A percentile compares a stretch with the other conserved stretches of the same genome.
Conservation (phyloP, 2,113 vertebrate genomes). For the Scomber colias region DNA sequence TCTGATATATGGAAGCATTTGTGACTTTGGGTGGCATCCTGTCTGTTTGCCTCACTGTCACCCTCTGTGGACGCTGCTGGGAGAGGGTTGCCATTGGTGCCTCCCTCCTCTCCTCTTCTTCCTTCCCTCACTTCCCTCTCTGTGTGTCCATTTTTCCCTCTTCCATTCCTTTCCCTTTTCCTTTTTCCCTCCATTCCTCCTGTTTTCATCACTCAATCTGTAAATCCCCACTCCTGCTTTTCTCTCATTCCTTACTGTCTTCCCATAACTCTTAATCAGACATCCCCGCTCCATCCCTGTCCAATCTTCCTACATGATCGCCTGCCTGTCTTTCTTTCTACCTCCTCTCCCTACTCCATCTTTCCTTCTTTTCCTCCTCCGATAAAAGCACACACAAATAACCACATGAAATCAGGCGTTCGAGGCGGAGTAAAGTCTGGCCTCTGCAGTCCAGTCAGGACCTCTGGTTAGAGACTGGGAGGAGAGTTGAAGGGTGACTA, state of each 20-base stretch:
- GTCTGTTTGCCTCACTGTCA: conserved; percentile 81
- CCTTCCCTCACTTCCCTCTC: conserved; percentile 2
- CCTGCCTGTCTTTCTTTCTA: not conserved
- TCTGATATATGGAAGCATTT: conserved; percentile 63
- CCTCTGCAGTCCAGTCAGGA: conserved; percentile 7
- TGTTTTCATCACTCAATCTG: conserved; percentile 1
- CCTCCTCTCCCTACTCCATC: not conserved
- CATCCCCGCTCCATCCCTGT: not conserved
- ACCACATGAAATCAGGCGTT: conserved; percentile 19
- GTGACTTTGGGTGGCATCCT: conserved; percentile 78
- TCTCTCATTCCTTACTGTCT: not conserved
- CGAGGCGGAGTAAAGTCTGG: not conserved
- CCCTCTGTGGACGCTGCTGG: conserved; percentile 59
- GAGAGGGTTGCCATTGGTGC: conserved; percentile 52
- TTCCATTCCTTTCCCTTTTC: not conserved
- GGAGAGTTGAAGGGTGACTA: conserved; percentile 35
- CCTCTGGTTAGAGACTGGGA: conserved; percentile 17
- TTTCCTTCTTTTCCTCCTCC: not conserved
- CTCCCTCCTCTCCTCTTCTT: conserved; percentile 41
- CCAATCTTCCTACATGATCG: not conserved
- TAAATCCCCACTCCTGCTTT: not conserved
- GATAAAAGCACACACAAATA: not conserved
- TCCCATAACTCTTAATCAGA: no score
- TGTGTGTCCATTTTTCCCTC: not conserved
- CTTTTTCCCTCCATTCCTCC: not conserved